These are phyloP conservation scores for Notarius quadriscutis DNA, from an alignment of 2,113 vertebrate species.

Conservation along the genomic window DNA sequence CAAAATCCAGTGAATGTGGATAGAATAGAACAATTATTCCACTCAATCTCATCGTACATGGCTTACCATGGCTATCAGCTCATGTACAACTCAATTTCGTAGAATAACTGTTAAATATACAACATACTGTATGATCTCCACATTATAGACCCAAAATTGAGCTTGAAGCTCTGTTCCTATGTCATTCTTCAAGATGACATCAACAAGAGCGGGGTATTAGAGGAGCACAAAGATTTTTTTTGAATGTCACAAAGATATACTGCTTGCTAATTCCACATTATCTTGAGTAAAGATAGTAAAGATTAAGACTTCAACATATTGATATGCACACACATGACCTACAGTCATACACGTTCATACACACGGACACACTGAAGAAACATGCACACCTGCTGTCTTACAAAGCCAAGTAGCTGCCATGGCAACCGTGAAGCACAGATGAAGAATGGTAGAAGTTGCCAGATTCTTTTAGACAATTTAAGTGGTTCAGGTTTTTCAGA, in stretches of 20 bases:
- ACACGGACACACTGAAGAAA: neutral
- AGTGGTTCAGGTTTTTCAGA: neutral
- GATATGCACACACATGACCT: neutral
- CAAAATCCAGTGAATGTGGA: too few species aligned
- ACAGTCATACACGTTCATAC: neutral
- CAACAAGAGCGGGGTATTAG: neutral
- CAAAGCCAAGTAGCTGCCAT: constrained; percentile 39
- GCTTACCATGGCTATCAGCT: too few species aligned
- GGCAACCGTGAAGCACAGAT: constrained; percentile 36
- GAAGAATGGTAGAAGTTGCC: constrained; percentile 6
- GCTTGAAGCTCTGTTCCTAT: neutral
- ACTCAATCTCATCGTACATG: too few species aligned
- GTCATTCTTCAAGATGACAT: neutral
- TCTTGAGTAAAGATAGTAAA: neutral
- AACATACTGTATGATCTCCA: neutral
- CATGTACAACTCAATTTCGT: too few species aligned
- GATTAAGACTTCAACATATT: neutral
- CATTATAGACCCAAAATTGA: neutral
- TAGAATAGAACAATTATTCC: too few species aligned
- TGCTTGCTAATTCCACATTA: neutral
- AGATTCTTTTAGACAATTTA: constrained; percentile 5
- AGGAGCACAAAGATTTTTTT: neutral
- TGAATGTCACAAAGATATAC: neutral
- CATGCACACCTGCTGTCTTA: neutral
- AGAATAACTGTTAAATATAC: neutral